A percentile compares a stretch with the other conserved stretches of the same genome.
Conservation (phyloP, 2,888 invertebrate species). For the Zaprionus obscuricornis region DNA sequence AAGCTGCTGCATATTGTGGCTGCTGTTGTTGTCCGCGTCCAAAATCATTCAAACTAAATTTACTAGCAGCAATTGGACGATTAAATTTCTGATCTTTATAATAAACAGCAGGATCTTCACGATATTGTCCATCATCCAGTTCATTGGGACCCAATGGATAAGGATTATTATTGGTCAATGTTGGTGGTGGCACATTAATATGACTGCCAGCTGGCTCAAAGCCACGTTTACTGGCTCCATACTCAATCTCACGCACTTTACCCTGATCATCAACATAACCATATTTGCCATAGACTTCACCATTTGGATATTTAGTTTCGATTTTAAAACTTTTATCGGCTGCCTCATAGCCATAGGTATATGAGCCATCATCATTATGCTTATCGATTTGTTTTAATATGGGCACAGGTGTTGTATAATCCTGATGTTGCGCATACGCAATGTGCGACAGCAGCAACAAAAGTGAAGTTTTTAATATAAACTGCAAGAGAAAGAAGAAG, state of each 20-base stretch:
- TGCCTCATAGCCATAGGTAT: slow-evolving; percentile 94
- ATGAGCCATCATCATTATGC: slow-evolving; percentile 94
- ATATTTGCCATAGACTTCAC: slow-evolving; percentile 94
- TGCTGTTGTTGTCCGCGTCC: slow-evolving; percentile 55
- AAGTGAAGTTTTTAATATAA: slow-evolving; percentile 16
- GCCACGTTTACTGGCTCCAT: slow-evolving; percentile 92
- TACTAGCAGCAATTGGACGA: slow-evolving; percentile 82
- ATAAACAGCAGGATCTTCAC: slow-evolving; percentile 92
- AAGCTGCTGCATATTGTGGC: slow-evolving; percentile 55
- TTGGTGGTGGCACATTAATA: slow-evolving; percentile 94
- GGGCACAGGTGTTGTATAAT: slow-evolving; percentile 90
- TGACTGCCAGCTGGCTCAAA: slow-evolving; percentile 90
- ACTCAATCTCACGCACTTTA: slow-evolving; percentile 90
- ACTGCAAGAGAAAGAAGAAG: too few species aligned
- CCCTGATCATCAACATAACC: slow-evolving; percentile 94
- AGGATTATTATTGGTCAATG: slow-evolving; percentile 86
- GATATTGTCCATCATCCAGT: slow-evolving; percentile 93
- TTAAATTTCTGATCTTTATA: slow-evolving; percentile 87
- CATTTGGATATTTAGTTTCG: slow-evolving; percentile 92
- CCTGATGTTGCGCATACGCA: slow-evolving; percentile 81
- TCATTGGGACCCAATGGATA: slow-evolving; percentile 85
- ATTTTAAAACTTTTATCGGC: slow-evolving; percentile 95
- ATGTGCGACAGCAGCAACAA: slow-evolving; percentile 51
- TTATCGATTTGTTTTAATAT: slow-evolving; percentile 93
- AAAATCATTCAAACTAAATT: slow-evolving; percentile 81